Conservation (phyloP, 23 tunicate genomes). For the Trididemnum nubilum region DNA sequence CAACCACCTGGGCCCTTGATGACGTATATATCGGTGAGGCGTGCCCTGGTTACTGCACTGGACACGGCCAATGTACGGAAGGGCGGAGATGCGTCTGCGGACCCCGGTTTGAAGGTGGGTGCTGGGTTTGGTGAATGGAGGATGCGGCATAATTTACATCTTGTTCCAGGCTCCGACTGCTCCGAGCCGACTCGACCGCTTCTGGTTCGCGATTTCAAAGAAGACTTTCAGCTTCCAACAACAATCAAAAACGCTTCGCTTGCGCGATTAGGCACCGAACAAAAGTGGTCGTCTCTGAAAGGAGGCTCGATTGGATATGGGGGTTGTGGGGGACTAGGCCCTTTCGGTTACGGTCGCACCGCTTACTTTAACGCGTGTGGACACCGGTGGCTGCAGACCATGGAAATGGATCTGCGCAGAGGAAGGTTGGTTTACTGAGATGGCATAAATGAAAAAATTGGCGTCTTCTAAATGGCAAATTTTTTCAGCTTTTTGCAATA, state of each 20-base stretch:
- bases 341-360: slow-evolving; percentile 68
- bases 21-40: slow-evolving; percentile 81
- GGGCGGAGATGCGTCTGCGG: slow-evolving; percentile 69
- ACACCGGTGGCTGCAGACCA: slow-evolving; percentile 51
- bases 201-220: slow-evolving; percentile 55
- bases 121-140: background rate
- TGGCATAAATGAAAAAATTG: background rate
- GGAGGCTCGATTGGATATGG: slow-evolving; percentile 74
- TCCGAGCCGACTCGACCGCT: background rate
- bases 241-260: background rate
- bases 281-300: slow-evolving; percentile 42
- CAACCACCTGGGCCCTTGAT: slow-evolving; percentile 75
- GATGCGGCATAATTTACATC: background rate
- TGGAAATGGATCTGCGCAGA: slow-evolving; percentile 69
- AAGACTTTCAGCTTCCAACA: slow-evolving; percentile 26
- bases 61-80: slow-evolving; percentile 65
- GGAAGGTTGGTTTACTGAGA: too few species aligned
- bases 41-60: slow-evolving; percentile 73
- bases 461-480: background rate
- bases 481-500: slow-evolving; percentile 70
- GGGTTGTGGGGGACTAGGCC: slow-evolving; percentile 78
- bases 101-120: slow-evolving; percentile 57
- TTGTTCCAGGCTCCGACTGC: slow-evolving; percentile 36
- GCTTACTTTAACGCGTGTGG: slow-evolving; percentile 76
- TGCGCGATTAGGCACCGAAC: background rate